Conservation (phyloP, 30 jellyfish, hydroid and myxozoan genomes). For the Phacellophora camtschatica region DNA sequence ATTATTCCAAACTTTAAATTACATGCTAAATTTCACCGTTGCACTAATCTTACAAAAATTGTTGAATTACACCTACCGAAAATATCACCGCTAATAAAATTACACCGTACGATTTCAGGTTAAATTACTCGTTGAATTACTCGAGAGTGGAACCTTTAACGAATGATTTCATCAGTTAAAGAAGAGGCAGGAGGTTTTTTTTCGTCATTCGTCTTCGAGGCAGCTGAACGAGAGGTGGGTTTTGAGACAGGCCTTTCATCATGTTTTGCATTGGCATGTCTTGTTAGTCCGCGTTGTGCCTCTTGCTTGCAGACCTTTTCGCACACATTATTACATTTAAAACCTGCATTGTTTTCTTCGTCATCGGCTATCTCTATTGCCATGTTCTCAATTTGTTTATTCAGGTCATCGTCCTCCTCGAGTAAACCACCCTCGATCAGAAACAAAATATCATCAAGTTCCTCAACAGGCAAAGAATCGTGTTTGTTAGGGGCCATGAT, state of each 20-base stretch:
- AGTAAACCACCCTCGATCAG: slow-evolving; percentile 30
- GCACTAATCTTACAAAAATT: too few species aligned
- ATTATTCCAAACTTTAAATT: too few species aligned
- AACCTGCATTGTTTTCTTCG: slow-evolving; percentile 2
- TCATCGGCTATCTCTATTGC: slow-evolving; percentile 14
- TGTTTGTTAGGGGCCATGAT: slow-evolving; percentile 18
- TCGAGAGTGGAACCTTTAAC: neutral
- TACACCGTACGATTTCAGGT: too few species aligned
- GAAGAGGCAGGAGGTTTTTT: slow-evolving; percentile 15
- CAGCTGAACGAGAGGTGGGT: neutral
- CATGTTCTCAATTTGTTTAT: slow-evolving; percentile 9
- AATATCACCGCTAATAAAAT: too few species aligned
- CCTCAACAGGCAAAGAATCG: slow-evolving; percentile 32
- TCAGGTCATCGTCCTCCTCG: slow-evolving; percentile 21
- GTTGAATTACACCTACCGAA: too few species aligned
- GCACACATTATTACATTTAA: neutral
- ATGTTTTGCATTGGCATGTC: neutral
- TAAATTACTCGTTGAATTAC: too few species aligned
- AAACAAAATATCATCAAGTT: slow-evolving; percentile 39
- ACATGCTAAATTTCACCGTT: too few species aligned
- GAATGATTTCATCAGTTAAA: neutral
- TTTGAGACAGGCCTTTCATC: too few species aligned
- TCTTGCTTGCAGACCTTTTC: slow-evolving; percentile 6
- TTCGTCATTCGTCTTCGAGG: neutral
- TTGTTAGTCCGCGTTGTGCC: slow-evolving; percentile 31